Evolutionary conservation across 2,113 vertebrate genomes (phyloP).

Genomic region (Callipepla californica): DNA sequence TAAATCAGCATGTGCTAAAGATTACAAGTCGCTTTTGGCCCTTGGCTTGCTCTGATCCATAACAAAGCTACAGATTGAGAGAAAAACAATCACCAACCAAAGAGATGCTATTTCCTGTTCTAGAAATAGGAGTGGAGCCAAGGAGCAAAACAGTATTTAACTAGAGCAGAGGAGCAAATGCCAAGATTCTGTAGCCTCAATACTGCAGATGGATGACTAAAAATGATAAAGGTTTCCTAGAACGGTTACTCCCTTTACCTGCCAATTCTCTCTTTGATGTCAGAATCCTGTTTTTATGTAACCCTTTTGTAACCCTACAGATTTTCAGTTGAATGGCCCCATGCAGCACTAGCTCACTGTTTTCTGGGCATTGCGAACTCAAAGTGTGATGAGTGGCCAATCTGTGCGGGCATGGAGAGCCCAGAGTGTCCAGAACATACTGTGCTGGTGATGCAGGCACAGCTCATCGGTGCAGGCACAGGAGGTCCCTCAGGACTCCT

Average conservation of each 20-base stretch:
- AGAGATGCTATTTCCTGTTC: slow-evolving; percentile 37
- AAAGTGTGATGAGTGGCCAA: background rate
- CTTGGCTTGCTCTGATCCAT: background rate
- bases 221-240: background rate
- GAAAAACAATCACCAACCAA: slow-evolving; percentile 33
- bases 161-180: background rate
- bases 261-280: background rate
- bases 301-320: background rate
- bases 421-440: background rate
- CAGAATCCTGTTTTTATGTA: background rate
- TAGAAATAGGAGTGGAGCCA: slow-evolving; percentile 44
- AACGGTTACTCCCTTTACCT: background rate
- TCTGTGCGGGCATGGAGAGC: background rate
- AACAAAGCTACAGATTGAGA: slow-evolving; percentile 55
- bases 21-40: slow-evolving; percentile 25
- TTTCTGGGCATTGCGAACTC: background rate
- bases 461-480: rapidly evolving
- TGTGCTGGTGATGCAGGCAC: background rate
- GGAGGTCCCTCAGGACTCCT: background rate
- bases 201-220: background rate
- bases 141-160: slow-evolving; percentile 23
- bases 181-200: slow-evolving; percentile 14
- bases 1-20: slow-evolving; percentile 2
- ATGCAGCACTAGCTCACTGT: background rate
- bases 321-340: background rate